Conservation (phyloP, 2,888 invertebrate genomes). For the Drosophila pseudotakahashii region DNA sequence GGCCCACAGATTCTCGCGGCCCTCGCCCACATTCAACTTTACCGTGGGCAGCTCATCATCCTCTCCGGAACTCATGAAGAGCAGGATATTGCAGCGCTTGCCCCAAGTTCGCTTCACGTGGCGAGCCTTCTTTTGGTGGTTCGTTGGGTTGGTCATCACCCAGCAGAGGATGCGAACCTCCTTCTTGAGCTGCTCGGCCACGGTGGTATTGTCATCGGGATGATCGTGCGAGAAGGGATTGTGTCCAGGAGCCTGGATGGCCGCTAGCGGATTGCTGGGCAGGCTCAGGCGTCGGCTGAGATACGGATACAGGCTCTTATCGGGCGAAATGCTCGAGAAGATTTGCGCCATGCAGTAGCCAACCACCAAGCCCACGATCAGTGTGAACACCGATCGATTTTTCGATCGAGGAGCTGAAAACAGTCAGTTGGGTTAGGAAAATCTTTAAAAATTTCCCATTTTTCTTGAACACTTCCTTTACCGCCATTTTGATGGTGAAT, state of each 20-base stretch:
- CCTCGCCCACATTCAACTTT: conserved; percentile 92
- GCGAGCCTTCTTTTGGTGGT: conserved; percentile 93
- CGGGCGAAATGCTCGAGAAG: conserved; percentile 14
- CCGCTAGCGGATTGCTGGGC: neutral
- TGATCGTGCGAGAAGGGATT: conserved; percentile 40
- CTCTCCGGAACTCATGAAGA: conserved; percentile 92
- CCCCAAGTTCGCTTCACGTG: conserved; percentile 98
- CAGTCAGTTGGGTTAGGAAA: neutral
- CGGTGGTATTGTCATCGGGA: conserved; percentile 86
- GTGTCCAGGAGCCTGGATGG: neutral
- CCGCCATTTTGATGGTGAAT: neutral
- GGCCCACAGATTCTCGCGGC: conserved; percentile 95
- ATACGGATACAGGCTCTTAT: conserved; percentile 21
- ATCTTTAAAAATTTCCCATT: no score
- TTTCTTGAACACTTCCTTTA: no score
- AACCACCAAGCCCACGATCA: conserved; percentile 66
- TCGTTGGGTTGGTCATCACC: conserved; percentile 96
- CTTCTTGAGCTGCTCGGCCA: conserved; percentile 89
- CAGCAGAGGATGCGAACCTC: conserved; percentile 95
- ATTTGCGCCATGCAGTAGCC: conserved; percentile 69
- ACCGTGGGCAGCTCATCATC: conserved; percentile 91
- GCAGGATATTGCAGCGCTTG: conserved; percentile 91
- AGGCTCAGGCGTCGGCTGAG: conserved; percentile 1
- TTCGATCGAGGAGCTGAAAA: conserved; percentile 32
- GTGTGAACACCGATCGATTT: conserved; percentile 48